phyloP scores from a whole-genome alignment of 2,888 invertebrate genomes.

The Caenorhabditis imperialis region DNA sequence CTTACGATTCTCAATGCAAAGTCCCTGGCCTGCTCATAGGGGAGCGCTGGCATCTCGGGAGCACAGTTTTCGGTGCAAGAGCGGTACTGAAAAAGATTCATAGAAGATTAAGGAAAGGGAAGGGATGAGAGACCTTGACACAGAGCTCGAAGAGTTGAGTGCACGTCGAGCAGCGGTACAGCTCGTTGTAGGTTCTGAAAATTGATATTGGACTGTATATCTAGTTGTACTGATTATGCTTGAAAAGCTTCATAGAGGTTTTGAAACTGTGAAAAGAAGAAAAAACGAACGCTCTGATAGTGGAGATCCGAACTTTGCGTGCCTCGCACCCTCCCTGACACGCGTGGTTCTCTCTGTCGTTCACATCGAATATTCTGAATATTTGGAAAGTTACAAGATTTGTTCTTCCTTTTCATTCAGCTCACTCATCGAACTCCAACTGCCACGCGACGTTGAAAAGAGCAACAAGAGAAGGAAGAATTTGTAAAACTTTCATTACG shows the following conservation, averaged over 20 bases:
- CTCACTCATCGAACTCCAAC: slow-evolving; percentile 24
- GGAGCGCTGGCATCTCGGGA: slow-evolving; percentile 38
- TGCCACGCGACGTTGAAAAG: not conserved
- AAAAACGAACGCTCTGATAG: not conserved
- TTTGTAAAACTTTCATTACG: slow-evolving; percentile 6
- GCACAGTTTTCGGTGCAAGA: slow-evolving; percentile 20
- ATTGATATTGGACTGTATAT: too few species aligned
- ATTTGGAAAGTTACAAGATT: not conserved
- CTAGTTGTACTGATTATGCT: too few species aligned
- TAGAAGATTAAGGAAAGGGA: not conserved
- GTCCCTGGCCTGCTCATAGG: slow-evolving; percentile 12
- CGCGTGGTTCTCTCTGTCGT: slow-evolving; percentile 35
- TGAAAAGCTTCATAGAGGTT: too few species aligned
- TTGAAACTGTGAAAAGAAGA: too few species aligned
- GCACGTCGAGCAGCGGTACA: slow-evolving; percentile 5
- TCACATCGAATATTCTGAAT: slow-evolving; percentile 27
- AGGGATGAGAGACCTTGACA: slow-evolving; percentile 10
- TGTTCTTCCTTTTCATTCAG: not conserved
- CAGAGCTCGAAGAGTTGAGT: slow-evolving; percentile 17
- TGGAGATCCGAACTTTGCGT: slow-evolving; percentile 6
- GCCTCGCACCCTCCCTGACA: slow-evolving; percentile 13
- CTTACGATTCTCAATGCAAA: slow-evolving; percentile 22
- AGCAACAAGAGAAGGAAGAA: not conserved
- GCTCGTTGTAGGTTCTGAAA: slow-evolving; percentile 23
- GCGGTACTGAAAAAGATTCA: slow-evolving; percentile 26